phyloP scores from a whole-genome alignment of 2,113 vertebrate genomes.

The Amphilophus citrinellus region DNA sequence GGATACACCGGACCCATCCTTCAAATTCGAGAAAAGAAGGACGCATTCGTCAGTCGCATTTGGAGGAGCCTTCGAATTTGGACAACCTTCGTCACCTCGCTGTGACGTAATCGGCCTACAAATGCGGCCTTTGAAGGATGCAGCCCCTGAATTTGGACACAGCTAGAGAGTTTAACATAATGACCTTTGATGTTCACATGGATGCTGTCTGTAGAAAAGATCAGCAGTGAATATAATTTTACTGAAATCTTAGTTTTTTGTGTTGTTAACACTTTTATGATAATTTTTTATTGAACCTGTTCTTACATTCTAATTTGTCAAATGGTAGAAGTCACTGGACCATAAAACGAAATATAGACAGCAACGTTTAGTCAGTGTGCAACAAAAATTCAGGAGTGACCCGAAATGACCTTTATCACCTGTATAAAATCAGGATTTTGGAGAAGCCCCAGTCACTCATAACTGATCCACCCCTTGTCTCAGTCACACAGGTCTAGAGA shows the following conservation, averaged over 20 bases:
- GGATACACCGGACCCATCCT: no score
- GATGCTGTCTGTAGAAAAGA: constrained; percentile 2
- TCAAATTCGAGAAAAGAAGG: no score
- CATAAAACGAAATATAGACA: background rate
- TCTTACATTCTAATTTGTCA: background rate
- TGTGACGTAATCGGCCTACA: no score
- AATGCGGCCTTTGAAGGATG: no score
- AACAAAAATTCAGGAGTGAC: background rate
- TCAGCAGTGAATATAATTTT: background rate
- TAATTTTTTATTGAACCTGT: no score
- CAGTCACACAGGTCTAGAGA: background rate
- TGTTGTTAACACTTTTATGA: background rate
- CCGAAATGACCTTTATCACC: background rate
- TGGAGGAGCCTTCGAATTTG: no score
- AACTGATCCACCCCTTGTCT: background rate
- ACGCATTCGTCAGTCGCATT: no score
- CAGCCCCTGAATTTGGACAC: no score
- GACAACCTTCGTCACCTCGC: no score
- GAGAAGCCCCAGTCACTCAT: background rate
- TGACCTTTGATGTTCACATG: background rate
- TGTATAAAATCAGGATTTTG: background rate
- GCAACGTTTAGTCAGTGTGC: background rate
- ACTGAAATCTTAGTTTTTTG: background rate
- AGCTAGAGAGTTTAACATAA: no score
- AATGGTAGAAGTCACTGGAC: background rate